phyloP scores from a whole-genome alignment of 2,113 vertebrate species.

The Sinocyclocheilus grahami region DNA sequence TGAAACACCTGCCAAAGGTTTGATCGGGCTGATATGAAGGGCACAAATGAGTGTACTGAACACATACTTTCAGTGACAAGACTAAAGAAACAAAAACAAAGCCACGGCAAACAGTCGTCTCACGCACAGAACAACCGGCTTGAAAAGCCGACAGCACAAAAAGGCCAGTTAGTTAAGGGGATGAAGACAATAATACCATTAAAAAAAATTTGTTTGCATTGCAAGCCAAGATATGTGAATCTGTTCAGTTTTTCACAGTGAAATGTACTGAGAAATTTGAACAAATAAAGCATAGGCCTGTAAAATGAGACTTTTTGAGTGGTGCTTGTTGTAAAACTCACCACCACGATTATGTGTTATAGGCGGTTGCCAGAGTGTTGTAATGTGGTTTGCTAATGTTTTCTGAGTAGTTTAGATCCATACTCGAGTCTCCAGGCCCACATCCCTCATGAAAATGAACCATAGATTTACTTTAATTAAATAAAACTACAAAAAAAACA shows the following conservation, averaged over 20 bases:
- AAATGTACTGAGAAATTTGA: neutral
- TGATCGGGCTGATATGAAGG: conserved; percentile 50
- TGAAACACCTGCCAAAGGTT: conserved; percentile 66
- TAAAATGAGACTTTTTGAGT: neutral
- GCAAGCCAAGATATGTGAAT: neutral
- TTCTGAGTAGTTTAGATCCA: neutral
- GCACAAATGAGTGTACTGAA: conserved; percentile 52
- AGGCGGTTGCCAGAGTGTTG: neutral
- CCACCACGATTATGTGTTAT: neutral
- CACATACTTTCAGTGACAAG: conserved; percentile 60
- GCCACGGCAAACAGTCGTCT: conserved; percentile 59
- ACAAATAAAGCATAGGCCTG: neutral
- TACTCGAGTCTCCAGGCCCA: neutral
- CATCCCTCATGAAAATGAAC: neutral
- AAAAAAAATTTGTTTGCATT: neutral
- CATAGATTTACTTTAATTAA: neutral
- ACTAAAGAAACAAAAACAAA: conserved; percentile 66
- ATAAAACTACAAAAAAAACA: too few relatives aligned
- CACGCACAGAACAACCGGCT: conserved; percentile 47
- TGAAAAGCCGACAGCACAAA: neutral
- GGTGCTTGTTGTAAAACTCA: neutral
- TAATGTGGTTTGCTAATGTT: neutral
- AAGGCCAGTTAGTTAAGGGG: neutral
- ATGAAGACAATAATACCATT: neutral
- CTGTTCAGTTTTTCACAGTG: neutral